Evolutionary conservation across 2,797 vertebrate genomes (phyloP).

Genomic region (Phylloscopus collybita): DNA sequence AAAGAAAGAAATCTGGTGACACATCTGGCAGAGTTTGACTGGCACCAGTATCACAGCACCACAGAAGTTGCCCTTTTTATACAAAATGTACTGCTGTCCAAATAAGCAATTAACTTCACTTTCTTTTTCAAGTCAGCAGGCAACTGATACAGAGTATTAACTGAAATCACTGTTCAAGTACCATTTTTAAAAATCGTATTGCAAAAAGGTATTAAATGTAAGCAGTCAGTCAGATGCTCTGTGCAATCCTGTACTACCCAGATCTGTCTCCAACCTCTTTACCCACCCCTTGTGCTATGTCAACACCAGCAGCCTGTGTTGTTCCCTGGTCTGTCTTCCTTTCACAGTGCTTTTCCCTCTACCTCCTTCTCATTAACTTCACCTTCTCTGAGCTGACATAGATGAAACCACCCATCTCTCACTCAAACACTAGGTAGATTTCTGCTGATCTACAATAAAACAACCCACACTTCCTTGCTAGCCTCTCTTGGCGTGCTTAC

Average conservation of each 20-base stretch:
- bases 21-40: not conserved
- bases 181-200: not conserved
- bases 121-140: not conserved
- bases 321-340: not conserved
- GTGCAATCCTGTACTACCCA: not conserved
- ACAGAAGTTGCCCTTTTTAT: not conserved
- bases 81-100: slow-evolving; percentile 15
- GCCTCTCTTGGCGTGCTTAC: not conserved
- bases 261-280: not conserved
- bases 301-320: not conserved
- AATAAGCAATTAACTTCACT: slow-evolving; percentile 34
- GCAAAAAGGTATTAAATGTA: not conserved
- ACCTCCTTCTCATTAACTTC: not conserved
- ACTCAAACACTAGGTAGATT: not conserved
- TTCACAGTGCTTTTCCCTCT: not conserved
- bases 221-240: not conserved
- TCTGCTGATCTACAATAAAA: not conserved
- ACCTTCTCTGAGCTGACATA: not conserved
- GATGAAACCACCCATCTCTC: not conserved
- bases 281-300: not conserved
- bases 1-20: not conserved
- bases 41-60: not conserved
- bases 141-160: not conserved
- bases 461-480: not conserved
- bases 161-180: not conserved